Evolutionary conservation across 2,888 invertebrate genomes (phyloP), one percentile per base, ranked within the genome.

Genomic region (Anticlea derivata): DNA sequence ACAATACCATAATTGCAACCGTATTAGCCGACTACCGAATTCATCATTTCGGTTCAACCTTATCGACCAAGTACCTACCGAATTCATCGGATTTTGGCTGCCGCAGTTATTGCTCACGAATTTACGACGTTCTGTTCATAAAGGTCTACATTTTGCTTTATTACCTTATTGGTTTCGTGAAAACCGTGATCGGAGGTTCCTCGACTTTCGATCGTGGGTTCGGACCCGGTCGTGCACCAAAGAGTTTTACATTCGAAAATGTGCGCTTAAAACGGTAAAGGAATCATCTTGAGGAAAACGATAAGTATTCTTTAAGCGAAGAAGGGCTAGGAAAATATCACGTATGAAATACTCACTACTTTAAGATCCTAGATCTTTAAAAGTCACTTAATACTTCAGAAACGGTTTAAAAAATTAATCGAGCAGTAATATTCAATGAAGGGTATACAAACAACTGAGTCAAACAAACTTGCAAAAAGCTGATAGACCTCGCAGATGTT

Each of bases 381-480:
- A n/a, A n/a, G n/a, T n/a, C n/a, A 3, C 17, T 17, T 17, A 4
- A 3, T 17, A 17, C 17, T 17, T n/a, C 2, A 17, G 17, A 17
- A 3, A 17, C 17, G 17, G 4, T 17, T 17, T 17, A 17, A 17
- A 13, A 49, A 41, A 35, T 23, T 20, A 27, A 49, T 23, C 10
- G 39, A 33, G 33, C 27, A 12, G 34, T 11, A 35, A 7, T 22
- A 30, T 52, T 33, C 31, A 47, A 47, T 47, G 27, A 38, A 47
- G 47, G 31, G 41, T 52, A 41, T 41, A 46, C 40, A 43, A 47
- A 41, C 37, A 52, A 52, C 46, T 46, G 41, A 38, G 38, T 30
- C 47, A 80, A 77, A 79, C 77, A 85, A 84, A 86, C 82, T 83
- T 84, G 75, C 75, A 78, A 73, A 76, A 82, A 79, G 78, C 78